These are phyloP conservation scores for Pangasius krempfi DNA, from an alignment of 2,797 vertebrate genomes.

Conservation along the genomic window DNA sequence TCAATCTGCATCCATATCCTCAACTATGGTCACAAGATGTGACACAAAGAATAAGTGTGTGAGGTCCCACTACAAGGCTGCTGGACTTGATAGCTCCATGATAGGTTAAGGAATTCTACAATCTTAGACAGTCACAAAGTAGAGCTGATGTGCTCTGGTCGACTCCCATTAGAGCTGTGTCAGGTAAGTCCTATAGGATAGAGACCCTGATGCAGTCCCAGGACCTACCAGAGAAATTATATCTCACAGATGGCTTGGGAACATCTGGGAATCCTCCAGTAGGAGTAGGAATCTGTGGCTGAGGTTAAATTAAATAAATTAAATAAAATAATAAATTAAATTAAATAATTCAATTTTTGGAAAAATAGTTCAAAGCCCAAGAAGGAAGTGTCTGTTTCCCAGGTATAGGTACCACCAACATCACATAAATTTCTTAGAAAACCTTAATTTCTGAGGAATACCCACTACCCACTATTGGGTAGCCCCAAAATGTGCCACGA, in stretches of 20 bases:
- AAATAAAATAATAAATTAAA: no score
- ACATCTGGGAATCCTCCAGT: not conserved
- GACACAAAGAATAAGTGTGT: not conserved
- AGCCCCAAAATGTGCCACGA: not conserved
- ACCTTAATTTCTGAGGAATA: not conserved
- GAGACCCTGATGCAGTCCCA: not conserved
- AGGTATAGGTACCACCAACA: not conserved
- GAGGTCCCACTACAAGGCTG: not conserved
- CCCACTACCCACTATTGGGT: not conserved
- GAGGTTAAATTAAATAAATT: no score
- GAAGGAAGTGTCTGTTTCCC: not conserved
- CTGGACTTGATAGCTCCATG: not conserved
- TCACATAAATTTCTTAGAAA: slow-evolving; percentile 13
- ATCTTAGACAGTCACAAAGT: not conserved
- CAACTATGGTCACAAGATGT: not conserved
- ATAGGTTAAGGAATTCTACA: no score
- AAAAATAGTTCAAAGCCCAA: slow-evolving; percentile 1
- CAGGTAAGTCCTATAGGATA: not conserved
- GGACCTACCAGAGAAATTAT: not conserved
- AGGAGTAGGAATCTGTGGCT: not conserved
- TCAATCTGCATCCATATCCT: not conserved
- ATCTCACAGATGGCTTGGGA: not conserved
- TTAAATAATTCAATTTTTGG: no score
- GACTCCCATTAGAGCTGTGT: not conserved
- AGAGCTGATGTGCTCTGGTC: not conserved